Conservation (phyloP, 2,888 invertebrate genomes). For the Cantharis rufa region DNA sequence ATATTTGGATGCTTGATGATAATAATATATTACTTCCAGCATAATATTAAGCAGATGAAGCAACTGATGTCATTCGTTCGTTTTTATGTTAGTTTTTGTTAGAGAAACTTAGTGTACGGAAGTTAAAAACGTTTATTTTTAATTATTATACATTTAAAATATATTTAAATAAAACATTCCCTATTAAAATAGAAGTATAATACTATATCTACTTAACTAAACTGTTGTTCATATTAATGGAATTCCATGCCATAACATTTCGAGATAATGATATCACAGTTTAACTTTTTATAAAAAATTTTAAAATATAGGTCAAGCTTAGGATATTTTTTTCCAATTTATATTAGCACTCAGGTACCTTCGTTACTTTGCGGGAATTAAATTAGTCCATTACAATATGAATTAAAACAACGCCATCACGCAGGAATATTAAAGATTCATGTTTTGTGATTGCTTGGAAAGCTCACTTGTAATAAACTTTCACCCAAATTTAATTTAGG, state of each 20-base stretch:
- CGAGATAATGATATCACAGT: neutral
- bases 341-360: neutral
- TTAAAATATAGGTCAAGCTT: neutral
- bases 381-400: neutral
- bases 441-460: neutral
- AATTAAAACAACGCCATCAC: neutral
- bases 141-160: neutral
- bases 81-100: neutral
- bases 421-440: neutral
- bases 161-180: neutral
- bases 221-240: neutral
- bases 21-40: neutral
- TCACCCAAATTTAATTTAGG: neutral
- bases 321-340: neutral
- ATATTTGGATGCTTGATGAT: neutral
- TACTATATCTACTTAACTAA: neutral
- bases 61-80: neutral
- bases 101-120: neutral
- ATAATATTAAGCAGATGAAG: neutral
- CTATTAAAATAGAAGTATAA: neutral
- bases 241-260: neutral
- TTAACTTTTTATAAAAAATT: neutral
- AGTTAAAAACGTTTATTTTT: neutral
- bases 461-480: neutral
- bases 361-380: neutral